phyloP scores from a whole-genome alignment of 2,113 vertebrate species.

The Pavo muticus region DNA sequence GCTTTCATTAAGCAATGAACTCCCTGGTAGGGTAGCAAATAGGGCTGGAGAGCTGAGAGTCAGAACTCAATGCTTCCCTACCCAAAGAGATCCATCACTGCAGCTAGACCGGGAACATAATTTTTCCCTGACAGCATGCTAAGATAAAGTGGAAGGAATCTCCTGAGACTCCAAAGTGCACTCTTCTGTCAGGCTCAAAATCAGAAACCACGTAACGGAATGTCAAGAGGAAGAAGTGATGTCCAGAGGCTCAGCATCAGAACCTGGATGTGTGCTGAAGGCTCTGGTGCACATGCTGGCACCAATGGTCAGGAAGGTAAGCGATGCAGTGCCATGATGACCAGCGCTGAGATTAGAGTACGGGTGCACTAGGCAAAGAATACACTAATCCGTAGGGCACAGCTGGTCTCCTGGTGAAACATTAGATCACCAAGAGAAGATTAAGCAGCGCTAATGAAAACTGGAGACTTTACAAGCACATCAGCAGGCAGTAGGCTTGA shows the following conservation, averaged over 20 bases:
- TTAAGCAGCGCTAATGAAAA: not conserved
- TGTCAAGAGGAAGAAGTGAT: not conserved
- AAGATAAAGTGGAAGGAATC: not conserved
- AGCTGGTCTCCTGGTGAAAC: not conserved
- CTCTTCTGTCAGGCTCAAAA: not conserved
- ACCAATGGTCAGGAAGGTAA: not conserved
- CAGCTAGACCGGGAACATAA: not conserved
- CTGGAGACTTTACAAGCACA: not conserved
- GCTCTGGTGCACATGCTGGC: not conserved
- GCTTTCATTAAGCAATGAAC: not conserved
- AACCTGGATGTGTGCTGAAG: not conserved
- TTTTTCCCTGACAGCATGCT: not conserved
- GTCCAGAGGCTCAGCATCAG: not conserved
- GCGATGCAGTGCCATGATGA: fast-evolving
- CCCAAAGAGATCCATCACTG: fast-evolving
- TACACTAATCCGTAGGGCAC: not conserved
- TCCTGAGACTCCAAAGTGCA: not conserved
- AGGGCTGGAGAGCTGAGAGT: not conserved
- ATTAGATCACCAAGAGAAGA: not conserved
- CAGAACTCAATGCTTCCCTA: not conserved
- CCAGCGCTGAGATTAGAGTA: not conserved
- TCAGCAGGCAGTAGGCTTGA: not conserved
- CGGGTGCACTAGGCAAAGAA: not conserved
- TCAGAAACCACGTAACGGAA: not conserved
- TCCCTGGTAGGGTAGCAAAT: not conserved